phyloP scores from a whole-genome alignment of 2,888 invertebrate genomes.

The Automeris io region DNA sequence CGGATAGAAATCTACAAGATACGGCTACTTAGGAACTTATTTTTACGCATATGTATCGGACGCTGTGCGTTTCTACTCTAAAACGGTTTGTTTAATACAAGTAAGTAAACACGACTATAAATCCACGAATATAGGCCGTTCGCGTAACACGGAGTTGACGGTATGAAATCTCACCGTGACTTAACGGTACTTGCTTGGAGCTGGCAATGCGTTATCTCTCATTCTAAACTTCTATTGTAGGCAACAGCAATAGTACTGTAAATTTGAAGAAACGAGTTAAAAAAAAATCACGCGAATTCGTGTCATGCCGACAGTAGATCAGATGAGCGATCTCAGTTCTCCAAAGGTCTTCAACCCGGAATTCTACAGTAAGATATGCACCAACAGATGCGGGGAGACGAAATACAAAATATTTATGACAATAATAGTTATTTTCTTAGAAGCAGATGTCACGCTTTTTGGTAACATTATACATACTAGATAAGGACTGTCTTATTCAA shows the following conservation, averaged over 20 bases:
- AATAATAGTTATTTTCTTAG: conserved; percentile 1
- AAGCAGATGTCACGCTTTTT: not conserved
- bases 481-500: too few relatives aligned
- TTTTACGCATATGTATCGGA: conserved; percentile 2
- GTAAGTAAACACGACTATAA: too few relatives aligned
- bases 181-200: too few relatives aligned
- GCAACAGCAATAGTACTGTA: too few relatives aligned
- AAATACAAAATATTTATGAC: conserved; percentile 1
- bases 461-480: too few relatives aligned
- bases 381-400: not conserved
- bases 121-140: too few relatives aligned
- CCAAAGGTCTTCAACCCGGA: conserved; percentile 3
- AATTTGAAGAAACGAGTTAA: too few relatives aligned
- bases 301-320: not conserved
- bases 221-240: too few relatives aligned
- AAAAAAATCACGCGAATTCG: not conserved
- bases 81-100: too few relatives aligned
- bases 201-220: too few relatives aligned
- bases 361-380: not conserved
- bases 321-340: conserved; percentile 1
- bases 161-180: too few relatives aligned
- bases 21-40: not conserved
- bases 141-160: too few relatives aligned
- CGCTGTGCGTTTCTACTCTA: not conserved
- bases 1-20: not conserved